phyloP scores from a whole-genome alignment of 2,888 invertebrate species.

The Lasius fuliginosus region DNA sequence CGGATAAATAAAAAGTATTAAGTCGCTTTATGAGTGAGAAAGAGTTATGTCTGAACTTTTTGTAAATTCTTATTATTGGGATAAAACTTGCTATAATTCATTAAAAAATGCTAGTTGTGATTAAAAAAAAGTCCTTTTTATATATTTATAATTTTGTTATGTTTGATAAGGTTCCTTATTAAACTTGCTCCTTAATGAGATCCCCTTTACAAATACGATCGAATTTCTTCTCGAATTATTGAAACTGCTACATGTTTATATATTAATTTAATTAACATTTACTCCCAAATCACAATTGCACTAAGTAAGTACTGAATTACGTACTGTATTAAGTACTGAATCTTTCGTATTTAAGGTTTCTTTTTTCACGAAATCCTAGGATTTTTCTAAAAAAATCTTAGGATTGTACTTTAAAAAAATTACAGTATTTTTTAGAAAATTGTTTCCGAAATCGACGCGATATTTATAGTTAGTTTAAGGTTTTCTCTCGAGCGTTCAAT shows the following conservation, averaged over 20 bases:
- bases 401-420: background rate
- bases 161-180: background rate
- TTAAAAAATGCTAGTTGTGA: constrained; percentile 3
- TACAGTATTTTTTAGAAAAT: background rate
- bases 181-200: background rate
- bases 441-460: background rate
- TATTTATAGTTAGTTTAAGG: constrained; percentile 1
- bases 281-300: background rate
- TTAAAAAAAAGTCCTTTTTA: background rate
- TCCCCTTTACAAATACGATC: background rate
- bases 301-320: background rate
- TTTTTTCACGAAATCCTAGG: background rate
- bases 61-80: background rate
- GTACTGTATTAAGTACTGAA: constrained; percentile 1
- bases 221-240: constrained; percentile 1
- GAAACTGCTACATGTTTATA: background rate
- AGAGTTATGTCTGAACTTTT: constrained; percentile 2
- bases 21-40: background rate
- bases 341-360: background rate
- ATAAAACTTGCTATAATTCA: background rate
- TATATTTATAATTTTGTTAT: constrained; percentile 30
- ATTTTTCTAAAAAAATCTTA: background rate
- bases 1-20: constrained; percentile 7
- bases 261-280: constrained; percentile 28
- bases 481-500: background rate